Evolutionary conservation across 2,113 vertebrate genomes (phyloP).

Genomic region (Tupaia tana): DNA sequence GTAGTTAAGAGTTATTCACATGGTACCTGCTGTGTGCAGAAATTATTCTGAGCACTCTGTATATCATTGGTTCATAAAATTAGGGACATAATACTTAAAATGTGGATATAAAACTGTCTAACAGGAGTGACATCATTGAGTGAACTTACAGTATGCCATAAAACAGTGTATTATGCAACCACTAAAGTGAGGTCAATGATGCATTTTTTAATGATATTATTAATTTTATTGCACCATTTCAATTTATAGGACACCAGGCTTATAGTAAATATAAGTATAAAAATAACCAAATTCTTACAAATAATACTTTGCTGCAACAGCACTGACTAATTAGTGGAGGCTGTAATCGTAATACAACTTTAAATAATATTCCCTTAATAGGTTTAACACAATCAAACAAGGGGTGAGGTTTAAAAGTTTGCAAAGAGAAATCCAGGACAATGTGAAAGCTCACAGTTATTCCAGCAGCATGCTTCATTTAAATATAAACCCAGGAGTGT

Average conservation of each 20-base stretch:
- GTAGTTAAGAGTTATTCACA: no score
- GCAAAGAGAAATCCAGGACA: constrained; percentile 71
- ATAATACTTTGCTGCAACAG: constrained; percentile 88
- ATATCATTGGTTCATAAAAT: no score
- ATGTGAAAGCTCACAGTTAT: constrained; percentile 71
- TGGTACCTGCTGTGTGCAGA: no score
- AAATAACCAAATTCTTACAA: constrained; percentile 90
- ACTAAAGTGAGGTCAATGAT: neutral
- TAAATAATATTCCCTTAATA: constrained; percentile 86
- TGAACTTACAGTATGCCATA: no score
- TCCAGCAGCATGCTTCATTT: constrained; percentile 65
- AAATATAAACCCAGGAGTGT: constrained; percentile 68
- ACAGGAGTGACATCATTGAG: neutral
- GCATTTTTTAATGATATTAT: constrained; percentile 41
- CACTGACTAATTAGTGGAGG: constrained; percentile 88
- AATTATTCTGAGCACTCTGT: no score
- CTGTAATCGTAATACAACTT: constrained; percentile 87
- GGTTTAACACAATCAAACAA: constrained; percentile 74
- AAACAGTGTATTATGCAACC: neutral
- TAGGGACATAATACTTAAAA: neutral
- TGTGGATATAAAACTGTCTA: neutral
- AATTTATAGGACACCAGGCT: constrained; percentile 92
- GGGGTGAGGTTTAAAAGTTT: constrained; percentile 78
- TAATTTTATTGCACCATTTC: constrained; percentile 88
- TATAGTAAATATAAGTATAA: constrained; percentile 87